Conservation (phyloP, 2,113 vertebrate species). For the Theristicus caerulescens region DNA sequence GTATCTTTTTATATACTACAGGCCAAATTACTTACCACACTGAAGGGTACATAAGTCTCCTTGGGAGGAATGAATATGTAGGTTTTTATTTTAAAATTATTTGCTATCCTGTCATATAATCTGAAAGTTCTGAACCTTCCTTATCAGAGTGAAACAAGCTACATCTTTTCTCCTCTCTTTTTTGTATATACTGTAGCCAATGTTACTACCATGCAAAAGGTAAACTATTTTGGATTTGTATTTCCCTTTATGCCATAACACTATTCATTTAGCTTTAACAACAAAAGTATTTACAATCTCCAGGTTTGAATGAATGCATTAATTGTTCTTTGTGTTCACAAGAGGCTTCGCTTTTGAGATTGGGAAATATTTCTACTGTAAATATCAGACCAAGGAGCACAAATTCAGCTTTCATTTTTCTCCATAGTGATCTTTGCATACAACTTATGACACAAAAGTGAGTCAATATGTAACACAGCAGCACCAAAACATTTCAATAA, state of each 20-base stretch:
- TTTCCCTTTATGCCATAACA: background rate
- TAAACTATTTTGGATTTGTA: background rate
- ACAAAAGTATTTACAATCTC: background rate
- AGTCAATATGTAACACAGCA: background rate
- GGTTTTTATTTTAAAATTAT: background rate
- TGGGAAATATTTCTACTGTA: constrained; percentile 55
- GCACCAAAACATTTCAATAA: background rate
- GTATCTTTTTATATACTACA: background rate
- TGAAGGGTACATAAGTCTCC: background rate
- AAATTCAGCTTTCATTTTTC: constrained; percentile 37
- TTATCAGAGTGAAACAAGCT: background rate
- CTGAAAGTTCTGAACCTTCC: background rate
- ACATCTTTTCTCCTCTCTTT: background rate
- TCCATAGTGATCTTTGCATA: constrained; percentile 36
- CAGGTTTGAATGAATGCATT: constrained; percentile 10
- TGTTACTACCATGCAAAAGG: background rate
- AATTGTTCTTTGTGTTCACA: constrained; percentile 26
- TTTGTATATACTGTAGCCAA: background rate
- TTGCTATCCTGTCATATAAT: background rate
- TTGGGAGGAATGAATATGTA: background rate
- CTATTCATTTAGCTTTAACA: background rate
- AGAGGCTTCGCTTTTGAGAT: constrained; percentile 3
- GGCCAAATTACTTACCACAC: background rate
- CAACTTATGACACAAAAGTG: background rate
- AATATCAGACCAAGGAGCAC: constrained; percentile 25